These are phyloP conservation scores for Macquaria ambigua DNA, from an alignment of 2,113 vertebrate genomes.

Conservation along the genomic window DNA sequence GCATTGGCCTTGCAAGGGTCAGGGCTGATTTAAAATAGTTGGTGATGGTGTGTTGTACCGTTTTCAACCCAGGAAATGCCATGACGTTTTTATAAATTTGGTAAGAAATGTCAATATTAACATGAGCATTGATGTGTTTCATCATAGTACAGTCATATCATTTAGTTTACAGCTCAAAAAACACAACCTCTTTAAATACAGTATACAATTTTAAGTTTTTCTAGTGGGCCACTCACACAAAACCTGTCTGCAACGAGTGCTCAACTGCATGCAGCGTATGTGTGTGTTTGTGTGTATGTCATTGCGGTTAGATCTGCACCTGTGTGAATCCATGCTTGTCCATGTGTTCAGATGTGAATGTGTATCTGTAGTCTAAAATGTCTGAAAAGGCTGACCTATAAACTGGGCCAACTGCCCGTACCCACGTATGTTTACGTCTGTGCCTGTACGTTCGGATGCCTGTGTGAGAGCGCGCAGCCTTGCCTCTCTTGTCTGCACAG, in stretches of 20 bases:
- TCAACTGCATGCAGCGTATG: not conserved
- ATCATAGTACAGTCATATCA: too few relatives aligned
- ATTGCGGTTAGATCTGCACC: not conserved
- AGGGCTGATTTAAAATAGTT: too few relatives aligned
- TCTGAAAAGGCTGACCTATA: not conserved
- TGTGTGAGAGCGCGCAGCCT: not conserved
- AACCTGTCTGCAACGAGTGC: not conserved
- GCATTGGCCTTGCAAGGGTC: too few relatives aligned
- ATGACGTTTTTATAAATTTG: too few relatives aligned
- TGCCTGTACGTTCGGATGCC: not conserved
- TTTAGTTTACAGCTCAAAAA: too few relatives aligned
- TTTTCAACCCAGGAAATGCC: too few relatives aligned
- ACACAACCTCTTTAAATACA: not conserved
- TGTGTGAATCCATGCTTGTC: not conserved
- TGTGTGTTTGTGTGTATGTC: not conserved
- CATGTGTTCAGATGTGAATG: not conserved
- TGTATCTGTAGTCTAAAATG: not conserved
- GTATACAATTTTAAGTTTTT: not conserved
- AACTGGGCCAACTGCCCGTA: not conserved
- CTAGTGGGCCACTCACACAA: not conserved
- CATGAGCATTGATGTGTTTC: too few relatives aligned
- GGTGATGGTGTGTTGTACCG: too few relatives aligned
- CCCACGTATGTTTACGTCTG: not conserved
- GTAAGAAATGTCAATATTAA: too few relatives aligned
- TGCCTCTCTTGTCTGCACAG: not conserved